phyloP scores from a whole-genome alignment of 2,888 invertebrate genomes.

The Lapara coniferarum region DNA sequence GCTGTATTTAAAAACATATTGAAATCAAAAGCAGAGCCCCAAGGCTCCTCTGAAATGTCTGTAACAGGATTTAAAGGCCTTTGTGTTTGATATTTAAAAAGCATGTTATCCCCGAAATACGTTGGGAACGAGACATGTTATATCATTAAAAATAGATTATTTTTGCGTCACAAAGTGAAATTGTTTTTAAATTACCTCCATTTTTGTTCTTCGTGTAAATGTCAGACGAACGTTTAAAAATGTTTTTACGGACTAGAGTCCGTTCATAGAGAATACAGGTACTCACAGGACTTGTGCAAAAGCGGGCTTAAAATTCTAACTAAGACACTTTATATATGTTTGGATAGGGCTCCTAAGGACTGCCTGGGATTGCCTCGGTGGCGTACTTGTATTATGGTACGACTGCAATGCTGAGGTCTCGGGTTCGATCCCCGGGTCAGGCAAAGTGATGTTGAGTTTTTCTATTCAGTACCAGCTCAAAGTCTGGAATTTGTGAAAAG shows the following conservation, averaged over 20 bases:
- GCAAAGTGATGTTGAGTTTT: too few species aligned
- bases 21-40: neutral
- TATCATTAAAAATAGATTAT: constrained; percentile 21
- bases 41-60: neutral
- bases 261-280: too few species aligned
- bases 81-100: neutral
- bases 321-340: too few species aligned
- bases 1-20: neutral
- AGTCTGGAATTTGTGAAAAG: too few species aligned
- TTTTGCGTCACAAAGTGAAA: constrained; percentile 10
- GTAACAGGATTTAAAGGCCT: neutral
- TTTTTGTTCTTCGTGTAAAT: neutral
- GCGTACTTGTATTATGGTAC: too few species aligned
- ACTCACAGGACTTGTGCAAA: too few species aligned
- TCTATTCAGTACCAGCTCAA: too few species aligned
- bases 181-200: constrained; percentile 1
- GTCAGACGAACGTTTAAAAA: neutral
- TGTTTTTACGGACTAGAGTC: neutral
- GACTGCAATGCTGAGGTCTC: too few species aligned
- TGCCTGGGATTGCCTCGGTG: too few species aligned
- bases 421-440: too few species aligned
- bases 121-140: neutral
- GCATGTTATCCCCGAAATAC: neutral
- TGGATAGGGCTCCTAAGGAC: too few species aligned
- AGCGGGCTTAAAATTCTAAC: too few species aligned